Evolutionary conservation across 1,140 invertebrate species (phyloP).

Genomic region (Drosophila bipectinata): DNA sequence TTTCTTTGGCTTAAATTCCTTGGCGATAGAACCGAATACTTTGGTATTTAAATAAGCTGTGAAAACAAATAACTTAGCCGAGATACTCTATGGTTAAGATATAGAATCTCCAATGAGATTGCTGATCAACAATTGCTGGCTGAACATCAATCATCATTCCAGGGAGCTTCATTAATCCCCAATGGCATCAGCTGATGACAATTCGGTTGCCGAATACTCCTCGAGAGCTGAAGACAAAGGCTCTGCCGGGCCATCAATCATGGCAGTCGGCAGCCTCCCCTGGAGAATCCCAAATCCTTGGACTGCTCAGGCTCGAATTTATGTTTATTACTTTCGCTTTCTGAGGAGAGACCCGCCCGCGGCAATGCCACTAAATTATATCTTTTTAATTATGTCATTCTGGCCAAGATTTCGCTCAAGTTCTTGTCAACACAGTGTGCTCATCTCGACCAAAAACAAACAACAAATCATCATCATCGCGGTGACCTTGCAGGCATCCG

Average conservation of each 20-base stretch:
- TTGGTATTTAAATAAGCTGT: slow-evolving; percentile 38
- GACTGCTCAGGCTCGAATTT: slow-evolving; percentile 53
- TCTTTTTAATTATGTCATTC: slow-evolving; percentile 77
- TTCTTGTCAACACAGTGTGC: slow-evolving; percentile 49
- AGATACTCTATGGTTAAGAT: not conserved
- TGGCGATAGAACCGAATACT: slow-evolving; percentile 45
- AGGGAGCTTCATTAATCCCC: slow-evolving; percentile 62
- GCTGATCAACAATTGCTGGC: slow-evolving; percentile 37
- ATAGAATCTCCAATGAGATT: slow-evolving; percentile 17
- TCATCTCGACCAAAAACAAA: slow-evolving; percentile 60
- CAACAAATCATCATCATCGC: slow-evolving; percentile 42
- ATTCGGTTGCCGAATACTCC: slow-evolving; percentile 42
- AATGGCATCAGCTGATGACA: slow-evolving; percentile 67
- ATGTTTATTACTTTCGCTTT: slow-evolving; percentile 61
- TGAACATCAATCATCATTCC: slow-evolving; percentile 52
- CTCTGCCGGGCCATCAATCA: slow-evolving; percentile 63
- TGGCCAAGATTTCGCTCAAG: slow-evolving; percentile 37
- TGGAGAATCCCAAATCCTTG: slow-evolving; percentile 42
- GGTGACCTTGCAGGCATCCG: slow-evolving; percentile 70
- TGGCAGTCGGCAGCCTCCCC: slow-evolving; percentile 44
- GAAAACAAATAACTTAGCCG: not conserved
- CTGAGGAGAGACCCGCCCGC: not conserved
- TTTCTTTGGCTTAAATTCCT: slow-evolving; percentile 68
- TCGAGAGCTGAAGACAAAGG: slow-evolving; percentile 54
- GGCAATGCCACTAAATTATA: slow-evolving; percentile 62